Base-by-base conservation (phyloP, 2,797 vertebrate species). In the Borostomias antarcticus region DNA sequence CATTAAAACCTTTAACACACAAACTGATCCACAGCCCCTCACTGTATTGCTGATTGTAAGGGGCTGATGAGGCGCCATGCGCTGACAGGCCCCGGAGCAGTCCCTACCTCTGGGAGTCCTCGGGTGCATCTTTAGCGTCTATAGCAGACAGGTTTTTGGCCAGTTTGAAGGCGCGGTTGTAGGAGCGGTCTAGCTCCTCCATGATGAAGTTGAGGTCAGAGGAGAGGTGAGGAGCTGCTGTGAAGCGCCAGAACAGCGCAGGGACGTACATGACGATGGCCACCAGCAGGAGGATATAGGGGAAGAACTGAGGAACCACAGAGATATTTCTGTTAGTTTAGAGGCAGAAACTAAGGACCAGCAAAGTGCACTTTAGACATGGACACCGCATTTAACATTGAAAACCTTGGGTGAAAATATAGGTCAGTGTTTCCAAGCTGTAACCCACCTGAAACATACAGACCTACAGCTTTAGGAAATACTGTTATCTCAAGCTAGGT, bases 121-220 rank as follows among this genome's bases (percentile, higher is more conserved):
- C 84, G 0, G 76, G 3, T 11, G 45, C 50, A 21, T 87, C 85
- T 56, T 84, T 86, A 64, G 48, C 25, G 13, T 89, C 88, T 21
- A 86, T 76, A 0, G 89, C 79, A 0, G 70, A 86, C 23, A 93
- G 52, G 25, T 92, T 94, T 73, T 95, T 96, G 43, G 95, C 93
- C 2, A 95, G 88, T 84, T 86, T 94, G 78, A 98, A 97, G 56
- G 94, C 89, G 0, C 92, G 91, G 72, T 98, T 98, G 76, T 98
- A 99, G 75, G 95, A 95, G 81, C 95, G 96, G 85, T 98, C 97
- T 35, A 98, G 93, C 66, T 98, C 97, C 77, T 98, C 96, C 94
- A 98, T 95, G 70, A 98, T 98, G 72, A 98, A 98, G 80, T 90
- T 95, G 80, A 99, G 89, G 80, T 98, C 97, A 5, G 96, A 96